Evolutionary conservation across 2,888 invertebrate genomes (phyloP), one percentile per base, ranked within the genome.

Genomic region (Bedellia somnulentella): DNA sequence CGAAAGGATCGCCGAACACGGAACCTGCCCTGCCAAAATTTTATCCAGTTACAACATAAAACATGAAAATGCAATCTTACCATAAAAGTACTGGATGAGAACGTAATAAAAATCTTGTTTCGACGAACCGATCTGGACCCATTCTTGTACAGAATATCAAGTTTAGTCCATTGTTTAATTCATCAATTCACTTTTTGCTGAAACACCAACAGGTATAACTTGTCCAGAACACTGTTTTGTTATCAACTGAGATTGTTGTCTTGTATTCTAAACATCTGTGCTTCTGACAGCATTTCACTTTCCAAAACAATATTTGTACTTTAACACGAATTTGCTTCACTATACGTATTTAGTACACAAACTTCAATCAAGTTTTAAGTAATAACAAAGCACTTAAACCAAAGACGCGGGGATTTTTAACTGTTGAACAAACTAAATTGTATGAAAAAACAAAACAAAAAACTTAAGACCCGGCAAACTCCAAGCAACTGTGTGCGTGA

Each of bases 71-170:
- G 61, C 61, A 54, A 41, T 49, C 73, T 70, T 70, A 73, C 75
- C 75, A 60, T 73, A 71, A 60, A 73, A 41, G 71, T 46, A 57
- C 68, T 71, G 62, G 70, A 67, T 70, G 71, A 70, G 56, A 54
- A 53, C 47, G 49, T 46, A 50, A 56, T 51, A 46, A 56, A 53
- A 61, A 53, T 60, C 58, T 55, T 46, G 57, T 56, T 58, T 49
- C 49, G 46, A 48, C 45, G 46, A 41, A 48, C 42, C 49, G 48
- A 52, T 54, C 53, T 53, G 56, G 45, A 52, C 53, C 64, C 70
- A 68, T 70, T 63, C 61, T 71, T 50, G 47, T 53, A 55, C 58
- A n/a, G 52, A 49, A 48, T 52, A 49, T 57, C 64, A 58, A 67
- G 62, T 67, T 62, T 54, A 59, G 46, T 53, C 42, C 52, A 57